Base-by-base conservation (phyloP, 2,797 vertebrate genomes). In the Chaunax sp. region DNA sequence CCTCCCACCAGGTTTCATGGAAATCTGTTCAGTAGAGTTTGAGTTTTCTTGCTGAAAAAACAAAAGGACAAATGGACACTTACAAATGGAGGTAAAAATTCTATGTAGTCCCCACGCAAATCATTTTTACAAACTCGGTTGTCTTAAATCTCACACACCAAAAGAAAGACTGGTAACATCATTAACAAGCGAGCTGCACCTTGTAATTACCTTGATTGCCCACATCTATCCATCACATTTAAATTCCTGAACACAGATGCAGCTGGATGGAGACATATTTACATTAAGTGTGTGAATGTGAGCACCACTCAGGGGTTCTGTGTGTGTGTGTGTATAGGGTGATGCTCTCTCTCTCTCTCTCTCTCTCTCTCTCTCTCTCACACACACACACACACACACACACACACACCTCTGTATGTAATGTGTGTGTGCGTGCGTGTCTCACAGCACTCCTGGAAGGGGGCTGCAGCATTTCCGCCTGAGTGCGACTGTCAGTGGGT, bases 401-500 rank as follows among this genome's bases (percentile, higher is more conserved):
- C 28, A 30, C 28, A 30, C 28, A 30, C 28, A 30, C 28, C 4
- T 76, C 52, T 19, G 47, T 59, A 22, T 60, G 66, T 76, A 57
- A 63, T 77, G 70, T 61, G 66, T 52, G 63, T 65, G 55, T 71
- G 53, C 59, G 63, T 41, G 46, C 70, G 75, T 82, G 77, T 86
- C 79, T 82, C 81, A 75, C 69, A 77, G 81, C 69, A 81, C 87
- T 89, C 84, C 76, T 90, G 80, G 85, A 90, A 83, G 75, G 81
- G 77, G 89, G 86, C 74, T 83, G 87, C 82, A 82, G 88, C 25
- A 62, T 93, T 94, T 93, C 92, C 78, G 91, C 91, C 78, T 92
- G 91, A 94, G 84, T 75, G 89, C 79, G 75, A 81, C 91, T 93
- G 93, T 93, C 93, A 94, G 86, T 87, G 91, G 89, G 90, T 90